A percentile compares a stretch with the other conserved stretches of the same genome.
phyloP scores from a whole-genome alignment of 1,140 invertebrate species.

The Drosophila tsacasi region DNA sequence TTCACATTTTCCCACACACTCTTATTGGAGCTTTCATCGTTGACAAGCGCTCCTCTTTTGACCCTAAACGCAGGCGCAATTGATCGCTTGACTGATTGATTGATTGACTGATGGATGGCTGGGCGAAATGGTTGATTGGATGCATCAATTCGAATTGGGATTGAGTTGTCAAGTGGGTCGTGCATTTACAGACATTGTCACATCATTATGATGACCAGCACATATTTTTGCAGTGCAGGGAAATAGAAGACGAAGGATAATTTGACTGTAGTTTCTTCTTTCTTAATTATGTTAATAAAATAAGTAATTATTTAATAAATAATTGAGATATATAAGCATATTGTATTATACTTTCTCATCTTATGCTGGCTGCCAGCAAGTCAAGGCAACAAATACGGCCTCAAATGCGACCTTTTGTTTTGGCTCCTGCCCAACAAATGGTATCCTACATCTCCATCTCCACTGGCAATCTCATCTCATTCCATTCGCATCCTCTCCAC shows the following conservation, averaged over 20 bases:
- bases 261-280: not conserved
- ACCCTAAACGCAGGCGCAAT: constrained; percentile 56
- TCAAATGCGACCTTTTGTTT: constrained; percentile 41
- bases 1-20: constrained; percentile 21
- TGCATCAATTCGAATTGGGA: constrained; percentile 46
- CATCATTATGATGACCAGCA: constrained; percentile 10
- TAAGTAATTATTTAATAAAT: too few relatives aligned
- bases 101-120: constrained; percentile 66
- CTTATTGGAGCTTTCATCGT: constrained; percentile 40
- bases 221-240: not conserved
- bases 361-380: constrained; percentile 16
- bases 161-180: constrained; percentile 50
- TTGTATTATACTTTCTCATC: not conserved
- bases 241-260: too few relatives aligned
- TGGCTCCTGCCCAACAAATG: constrained; percentile 20
- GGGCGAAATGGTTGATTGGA: constrained; percentile 43
- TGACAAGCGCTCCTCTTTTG: constrained; percentile 63
- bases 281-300: too few relatives aligned
- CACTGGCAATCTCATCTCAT: not conserved
- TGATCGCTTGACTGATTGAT: constrained; percentile 60
- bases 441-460: not conserved
- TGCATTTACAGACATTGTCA: constrained; percentile 5
- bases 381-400: constrained; percentile 52
- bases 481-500: constrained; percentile 8
- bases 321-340: not conserved